Evolutionary conservation across 2,113 vertebrate genomes (phyloP), one percentile per base, ranked within the genome.

Genomic region (Lepidothrix coronata): DNA sequence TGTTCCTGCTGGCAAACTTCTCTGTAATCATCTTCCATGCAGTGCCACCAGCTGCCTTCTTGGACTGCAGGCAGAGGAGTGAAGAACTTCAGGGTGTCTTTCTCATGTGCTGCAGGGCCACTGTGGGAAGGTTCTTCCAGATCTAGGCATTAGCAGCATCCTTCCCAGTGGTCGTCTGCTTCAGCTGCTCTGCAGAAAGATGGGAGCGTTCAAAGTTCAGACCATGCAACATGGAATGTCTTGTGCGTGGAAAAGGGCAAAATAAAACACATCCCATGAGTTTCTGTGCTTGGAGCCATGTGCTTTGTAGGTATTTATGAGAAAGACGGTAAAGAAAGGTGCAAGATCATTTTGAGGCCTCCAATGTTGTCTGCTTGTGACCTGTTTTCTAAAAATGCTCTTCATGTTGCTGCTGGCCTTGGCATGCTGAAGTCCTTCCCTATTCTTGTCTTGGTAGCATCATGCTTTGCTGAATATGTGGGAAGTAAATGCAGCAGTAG

Each of bases 191-290:
- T 44, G 27, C 30, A 23, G 54, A 24, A 73, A 41, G 78, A 24
- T 10, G 6, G 62, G 8, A 80, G 22, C 6, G 3, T 58, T 62
- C 1, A 0, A 51, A 55, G 46, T 51, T 59, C 8, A 28, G 74
- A 33, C 21, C 0, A 0, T 33, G 37, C 14, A 58, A 17, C 5
- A 9, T 7, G 46, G 11, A 6, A 14, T 46, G 13, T 43, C 44
- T 63, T 79, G 39, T 24, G 28, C 9, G 0, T 1, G 16, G 51
- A 48, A 46, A 72, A 57, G 8, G 9, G 21, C 17, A 37, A 67
- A 88, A 62, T 52, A 54, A 79, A 80, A 6, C 20, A 4, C 8
- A 4, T 54, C 30, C 46, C 5, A 1, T 77, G 35, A 35, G n/a
- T 25, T 55, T 70, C 66, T 70, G 24, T n/a, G 5, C 39, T 86